Percentiles rank a stretch among this genome's conserved stretches.
Conservation (phyloP, 2,797 vertebrate genomes). For the Gadopsis bispinosus region DNA sequence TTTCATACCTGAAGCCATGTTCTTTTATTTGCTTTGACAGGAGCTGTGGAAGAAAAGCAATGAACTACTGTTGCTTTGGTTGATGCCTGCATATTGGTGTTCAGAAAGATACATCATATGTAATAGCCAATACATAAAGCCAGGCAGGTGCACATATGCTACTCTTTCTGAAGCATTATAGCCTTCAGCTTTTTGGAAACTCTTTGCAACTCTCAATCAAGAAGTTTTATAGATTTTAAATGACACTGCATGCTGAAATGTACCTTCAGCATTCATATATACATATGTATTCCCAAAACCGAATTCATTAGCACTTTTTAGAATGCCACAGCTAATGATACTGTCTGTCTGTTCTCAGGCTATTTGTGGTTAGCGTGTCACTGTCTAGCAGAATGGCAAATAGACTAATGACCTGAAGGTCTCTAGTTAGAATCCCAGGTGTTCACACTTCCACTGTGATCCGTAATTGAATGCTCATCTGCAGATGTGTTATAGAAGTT, state of each 20-base stretch:
- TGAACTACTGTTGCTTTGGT: background rate
- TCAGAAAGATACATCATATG: background rate
- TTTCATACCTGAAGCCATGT: conserved; percentile 4
- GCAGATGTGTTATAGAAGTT: conserved; percentile 73
- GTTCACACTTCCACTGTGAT: conserved; percentile 65
- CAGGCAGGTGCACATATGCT: background rate
- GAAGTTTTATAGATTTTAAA: background rate
- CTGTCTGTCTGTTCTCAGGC: conserved; percentile 20
- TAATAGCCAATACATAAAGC: background rate
- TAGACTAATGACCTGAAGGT: conserved; percentile 59
- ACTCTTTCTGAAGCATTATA: background rate
- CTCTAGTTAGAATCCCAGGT: conserved; percentile 73
- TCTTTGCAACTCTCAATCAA: background rate
- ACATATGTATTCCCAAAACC: conserved; percentile 2
- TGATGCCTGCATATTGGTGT: background rate
- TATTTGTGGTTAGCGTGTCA: conserved; percentile 37
- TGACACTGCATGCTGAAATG: background rate
- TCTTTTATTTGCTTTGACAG: background rate
- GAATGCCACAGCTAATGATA: conserved; percentile 13
- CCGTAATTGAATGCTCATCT: conserved; percentile 72
- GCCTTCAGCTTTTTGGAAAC: background rate
- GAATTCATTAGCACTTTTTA: conserved; percentile 19
- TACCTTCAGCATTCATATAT: conserved; percentile 22
- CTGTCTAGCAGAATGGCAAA: conserved; percentile 56
- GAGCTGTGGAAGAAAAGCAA: background rate